Percentiles rank a stretch among this genome's conserved stretches.
These are phyloP conservation scores for Loripinus fragilis DNA, from an alignment of 2,888 invertebrate genomes.

Conservation along the genomic window DNA sequence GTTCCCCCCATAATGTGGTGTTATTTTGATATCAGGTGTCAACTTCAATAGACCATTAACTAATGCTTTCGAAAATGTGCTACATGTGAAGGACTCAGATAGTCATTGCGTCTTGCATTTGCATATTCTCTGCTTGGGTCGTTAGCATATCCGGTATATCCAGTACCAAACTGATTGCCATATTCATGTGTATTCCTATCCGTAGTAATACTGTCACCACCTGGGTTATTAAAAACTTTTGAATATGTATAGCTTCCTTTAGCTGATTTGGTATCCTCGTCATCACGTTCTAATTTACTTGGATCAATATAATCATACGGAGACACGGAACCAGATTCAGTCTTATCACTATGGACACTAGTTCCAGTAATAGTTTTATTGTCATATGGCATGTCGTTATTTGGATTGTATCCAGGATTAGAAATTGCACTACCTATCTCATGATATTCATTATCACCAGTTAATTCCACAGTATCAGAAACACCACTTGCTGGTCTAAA, in stretches of 20 bases:
- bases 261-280: background rate
- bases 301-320: slow-evolving; percentile 10
- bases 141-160: background rate
- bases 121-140: background rate
- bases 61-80: no score
- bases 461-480: background rate
- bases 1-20: no score
- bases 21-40: no score
- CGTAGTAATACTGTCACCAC: background rate
- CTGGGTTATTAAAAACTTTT: background rate
- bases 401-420: background rate
- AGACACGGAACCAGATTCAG: background rate
- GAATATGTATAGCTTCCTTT: background rate
- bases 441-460: background rate
- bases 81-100: no score
- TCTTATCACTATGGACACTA: background rate
- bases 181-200: no score
- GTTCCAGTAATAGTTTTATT: background rate
- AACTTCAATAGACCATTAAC: no score
- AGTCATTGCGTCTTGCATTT: background rate
- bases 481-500: background rate
- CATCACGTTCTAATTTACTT: background rate
- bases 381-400: background rate
- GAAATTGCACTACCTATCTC: background rate
- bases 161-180: no score